Conservation (phyloP, 2,113 vertebrate species). For the Climacteris rufus region DNA sequence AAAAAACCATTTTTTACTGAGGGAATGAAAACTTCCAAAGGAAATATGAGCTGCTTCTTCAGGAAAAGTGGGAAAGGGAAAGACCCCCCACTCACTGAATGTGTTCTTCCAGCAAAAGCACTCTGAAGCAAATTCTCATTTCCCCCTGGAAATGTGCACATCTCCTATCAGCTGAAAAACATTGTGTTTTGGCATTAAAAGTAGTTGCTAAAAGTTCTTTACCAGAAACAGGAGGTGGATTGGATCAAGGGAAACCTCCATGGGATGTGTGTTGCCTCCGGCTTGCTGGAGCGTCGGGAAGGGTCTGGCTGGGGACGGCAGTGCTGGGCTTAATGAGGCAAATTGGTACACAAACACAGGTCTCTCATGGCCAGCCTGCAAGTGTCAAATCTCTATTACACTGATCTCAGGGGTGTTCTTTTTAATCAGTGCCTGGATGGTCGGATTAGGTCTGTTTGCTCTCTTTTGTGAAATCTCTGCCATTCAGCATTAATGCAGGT, state of each 20-base stretch:
- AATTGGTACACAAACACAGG: not conserved
- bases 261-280: not conserved
- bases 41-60: not conserved
- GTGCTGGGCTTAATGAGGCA: not conserved
- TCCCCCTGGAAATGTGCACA: not conserved
- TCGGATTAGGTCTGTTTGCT: not conserved
- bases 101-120: not conserved
- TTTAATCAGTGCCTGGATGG: conserved; percentile 9
- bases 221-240: not conserved
- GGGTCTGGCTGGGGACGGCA: not conserved
- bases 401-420: not conserved
- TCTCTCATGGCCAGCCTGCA: not conserved
- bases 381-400: not conserved
- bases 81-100: not conserved
- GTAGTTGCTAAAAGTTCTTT: not conserved
- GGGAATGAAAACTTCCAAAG: not conserved
- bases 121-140: not conserved
- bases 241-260: not conserved
- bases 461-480: not conserved
- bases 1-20: not conserved
- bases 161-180: not conserved
- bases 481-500: not conserved
- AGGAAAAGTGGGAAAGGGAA: not conserved
- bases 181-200: not conserved
- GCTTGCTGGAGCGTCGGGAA: not conserved